A percentile compares a stretch with the other conserved stretches of the same genome.
These are phyloP conservation scores for Eucidaris tribuloides DNA, from an alignment of 35 echinoderm and acorn worm species.

Conservation along the genomic window DNA sequence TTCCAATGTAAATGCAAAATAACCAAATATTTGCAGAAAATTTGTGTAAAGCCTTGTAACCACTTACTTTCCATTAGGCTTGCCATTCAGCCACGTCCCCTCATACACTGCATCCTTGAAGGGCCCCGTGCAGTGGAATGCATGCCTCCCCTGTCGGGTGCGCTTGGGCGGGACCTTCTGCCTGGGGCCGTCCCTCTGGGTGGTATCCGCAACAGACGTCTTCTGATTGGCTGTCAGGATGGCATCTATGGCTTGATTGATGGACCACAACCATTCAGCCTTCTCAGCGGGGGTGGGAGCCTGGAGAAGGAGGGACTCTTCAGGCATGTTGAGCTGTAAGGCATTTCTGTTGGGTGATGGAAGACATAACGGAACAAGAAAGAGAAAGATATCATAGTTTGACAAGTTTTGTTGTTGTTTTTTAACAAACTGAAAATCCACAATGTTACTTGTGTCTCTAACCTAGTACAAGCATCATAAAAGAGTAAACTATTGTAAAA, in stretches of 20 bases:
- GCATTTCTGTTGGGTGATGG: slow-evolving; percentile 88
- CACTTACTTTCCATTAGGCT: slow-evolving; percentile 94
- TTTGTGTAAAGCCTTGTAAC: neutral
- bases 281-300: slow-evolving; percentile 67
- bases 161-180: slow-evolving; percentile 75
- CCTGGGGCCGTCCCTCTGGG: neutral
- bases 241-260: slow-evolving; percentile 88
- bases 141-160: slow-evolving; percentile 65
- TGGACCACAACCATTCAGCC: slow-evolving; percentile 92
- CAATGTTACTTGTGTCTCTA: too few species aligned
- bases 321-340: slow-evolving; percentile 75
- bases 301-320: slow-evolving; percentile 53
- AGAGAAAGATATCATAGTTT: too few species aligned
- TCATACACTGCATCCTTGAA: slow-evolving; percentile 84
- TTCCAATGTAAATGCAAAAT: too few species aligned
- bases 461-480: too few species aligned
- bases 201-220: slow-evolving; percentile 1
- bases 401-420: too few species aligned
- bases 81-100: slow-evolving; percentile 85
- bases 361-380: too few species aligned
- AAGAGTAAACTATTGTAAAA: too few species aligned
- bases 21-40: neutral
- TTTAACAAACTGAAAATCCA: too few species aligned
- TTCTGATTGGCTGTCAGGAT: slow-evolving; percentile 61
- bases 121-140: slow-evolving; percentile 47